Conservation (phyloP, 2,888 invertebrate genomes). For the Temnothorax ravouxi region DNA sequence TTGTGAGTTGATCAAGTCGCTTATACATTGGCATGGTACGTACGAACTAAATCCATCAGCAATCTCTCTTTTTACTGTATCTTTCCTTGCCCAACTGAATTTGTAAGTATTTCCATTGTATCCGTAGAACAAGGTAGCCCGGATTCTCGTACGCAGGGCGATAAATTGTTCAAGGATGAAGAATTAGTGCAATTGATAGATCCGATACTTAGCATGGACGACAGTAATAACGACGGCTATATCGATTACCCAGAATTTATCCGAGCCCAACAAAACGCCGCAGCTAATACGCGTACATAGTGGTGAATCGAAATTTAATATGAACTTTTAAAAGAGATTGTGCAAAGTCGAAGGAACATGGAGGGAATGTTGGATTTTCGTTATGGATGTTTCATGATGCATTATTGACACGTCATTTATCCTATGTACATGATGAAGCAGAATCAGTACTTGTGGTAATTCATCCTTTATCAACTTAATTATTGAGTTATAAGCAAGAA, state of each 20-base stretch:
- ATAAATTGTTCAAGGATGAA: constrained; percentile 94
- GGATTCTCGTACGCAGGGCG: constrained; percentile 88
- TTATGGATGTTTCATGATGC: constrained; percentile 2
- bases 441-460: constrained; percentile 13
- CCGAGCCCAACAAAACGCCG: constrained; percentile 94
- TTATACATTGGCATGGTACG: constrained; percentile 98
- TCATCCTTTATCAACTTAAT: not conserved
- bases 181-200: constrained; percentile 95
- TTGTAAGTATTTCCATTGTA: not conserved
- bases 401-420: not conserved
- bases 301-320: constrained; percentile 7
- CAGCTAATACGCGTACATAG: constrained; percentile 86
- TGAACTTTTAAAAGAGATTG: constrained; percentile 44
- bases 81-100: constrained; percentile 16
- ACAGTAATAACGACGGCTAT: constrained; percentile 95
- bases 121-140: constrained; percentile 91
- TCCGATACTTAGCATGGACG: constrained; percentile 96
- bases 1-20: constrained; percentile 97
- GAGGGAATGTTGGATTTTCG: constrained; percentile 4
- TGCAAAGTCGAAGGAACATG: constrained; percentile 20
- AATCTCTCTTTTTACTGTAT: constrained; percentile 50
- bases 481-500: not conserved
- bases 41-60: constrained; percentile 53
- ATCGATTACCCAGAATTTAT: constrained; percentile 98
- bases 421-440: not conserved